A percentile compares a stretch with the other conserved stretches of the same genome.
Conservation (phyloP, 2,113 vertebrate species). For the Atherinomorus stipes region DNA sequence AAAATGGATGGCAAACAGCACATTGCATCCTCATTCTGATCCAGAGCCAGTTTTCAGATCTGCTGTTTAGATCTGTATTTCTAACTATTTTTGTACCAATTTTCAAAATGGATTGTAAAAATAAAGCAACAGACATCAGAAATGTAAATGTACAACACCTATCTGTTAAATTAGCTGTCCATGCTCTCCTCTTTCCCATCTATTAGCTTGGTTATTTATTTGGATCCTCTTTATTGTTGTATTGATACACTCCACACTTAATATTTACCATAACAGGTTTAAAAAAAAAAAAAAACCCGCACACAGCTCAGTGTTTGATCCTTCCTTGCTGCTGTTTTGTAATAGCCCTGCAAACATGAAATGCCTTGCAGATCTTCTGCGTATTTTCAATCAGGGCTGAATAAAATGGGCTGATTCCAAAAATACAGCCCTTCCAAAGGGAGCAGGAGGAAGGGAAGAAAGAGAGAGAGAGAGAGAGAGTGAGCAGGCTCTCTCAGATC, state of each 20-base stretch:
- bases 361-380: slow-evolving; percentile 55
- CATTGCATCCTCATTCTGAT: background rate
- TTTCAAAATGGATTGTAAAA: background rate
- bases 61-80: no score
- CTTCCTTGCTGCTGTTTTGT: slow-evolving; percentile 24
- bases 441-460: slow-evolving; percentile 18
- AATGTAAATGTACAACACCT: background rate
- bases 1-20: background rate
- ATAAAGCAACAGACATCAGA: background rate
- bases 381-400: slow-evolving; percentile 67
- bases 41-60: background rate
- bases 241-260: background rate
- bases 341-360: slow-evolving; percentile 48
- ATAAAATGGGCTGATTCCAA: slow-evolving; percentile 74
- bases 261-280: background rate
- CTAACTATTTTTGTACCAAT: no score
- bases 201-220: background rate
- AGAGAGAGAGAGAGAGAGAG: slow-evolving; percentile 38
- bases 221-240: background rate
- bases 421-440: slow-evolving; percentile 69
- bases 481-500: slow-evolving; percentile 38
- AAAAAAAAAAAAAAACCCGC: background rate
- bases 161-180: background rate
- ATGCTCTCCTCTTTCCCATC: background rate
- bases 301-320: slow-evolving; percentile 15